Conservation (phyloP, 2,888 invertebrate species). For the Dascillus cervinus region DNA sequence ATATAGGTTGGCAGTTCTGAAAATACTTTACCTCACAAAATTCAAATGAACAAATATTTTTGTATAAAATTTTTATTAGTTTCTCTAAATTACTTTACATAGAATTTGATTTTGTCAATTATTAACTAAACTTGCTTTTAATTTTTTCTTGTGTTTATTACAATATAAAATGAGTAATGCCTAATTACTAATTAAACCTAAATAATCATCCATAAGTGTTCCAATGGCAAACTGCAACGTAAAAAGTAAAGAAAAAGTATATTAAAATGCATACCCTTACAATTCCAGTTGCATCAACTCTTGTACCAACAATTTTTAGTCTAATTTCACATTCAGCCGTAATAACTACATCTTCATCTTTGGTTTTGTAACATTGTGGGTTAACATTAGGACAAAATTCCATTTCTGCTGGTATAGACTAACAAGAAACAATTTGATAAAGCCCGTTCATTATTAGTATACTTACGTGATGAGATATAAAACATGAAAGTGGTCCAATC, state of each 20-base stretch:
- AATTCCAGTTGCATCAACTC: conserved; percentile 98
- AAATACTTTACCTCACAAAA: too few relatives aligned
- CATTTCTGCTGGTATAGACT: conserved; percentile 99
- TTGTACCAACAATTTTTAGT: conserved; percentile 95
- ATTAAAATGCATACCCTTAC: conserved; percentile 54
- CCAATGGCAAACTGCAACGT: conserved; percentile 93
- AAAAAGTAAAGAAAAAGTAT: conserved; percentile 20
- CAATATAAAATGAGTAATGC: not conserved
- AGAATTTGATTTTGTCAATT: too few relatives aligned
- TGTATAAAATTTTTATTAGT: too few relatives aligned
- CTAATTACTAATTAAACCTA: conserved; percentile 61
- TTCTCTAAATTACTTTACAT: too few relatives aligned
- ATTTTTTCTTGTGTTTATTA: not conserved
- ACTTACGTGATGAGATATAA: conserved; percentile 91
- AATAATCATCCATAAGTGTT: conserved; percentile 97
- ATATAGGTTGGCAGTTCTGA: too few relatives aligned
- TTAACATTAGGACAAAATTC: conserved; percentile 97
- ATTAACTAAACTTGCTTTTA: not conserved
- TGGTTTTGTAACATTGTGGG: conserved; percentile 97
- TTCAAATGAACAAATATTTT: too few relatives aligned
- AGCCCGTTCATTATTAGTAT: not conserved
- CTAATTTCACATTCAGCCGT: conserved; percentile 96
- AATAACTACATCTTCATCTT: conserved; percentile 96
- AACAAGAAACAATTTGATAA: conserved; percentile 22
- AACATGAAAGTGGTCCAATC: conserved; percentile 96